Conservation (phyloP, 2,888 invertebrate species). For the Drosophila pegasa region DNA sequence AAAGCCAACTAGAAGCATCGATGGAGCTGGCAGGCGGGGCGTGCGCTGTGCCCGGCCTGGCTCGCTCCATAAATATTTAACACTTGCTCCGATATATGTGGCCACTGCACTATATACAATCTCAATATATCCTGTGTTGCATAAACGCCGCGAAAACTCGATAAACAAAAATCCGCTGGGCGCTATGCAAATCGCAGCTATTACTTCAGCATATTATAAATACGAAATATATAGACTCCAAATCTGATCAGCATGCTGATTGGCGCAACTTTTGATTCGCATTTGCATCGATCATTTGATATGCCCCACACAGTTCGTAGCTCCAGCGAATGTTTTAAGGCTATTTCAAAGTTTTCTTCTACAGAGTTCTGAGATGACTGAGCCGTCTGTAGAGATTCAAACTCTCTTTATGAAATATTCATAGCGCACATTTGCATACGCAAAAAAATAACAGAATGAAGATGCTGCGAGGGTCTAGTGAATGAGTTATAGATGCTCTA, state of each 20-base stretch:
- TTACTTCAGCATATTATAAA: conserved; percentile 75
- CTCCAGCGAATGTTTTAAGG: conserved; percentile 2
- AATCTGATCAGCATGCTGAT: conserved; percentile 14
- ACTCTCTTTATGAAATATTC: conserved; percentile 34
- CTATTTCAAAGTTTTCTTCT: neutral
- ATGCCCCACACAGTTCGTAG: conserved; percentile 10
- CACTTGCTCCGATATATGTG: conserved; percentile 34
- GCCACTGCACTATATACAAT: conserved; percentile 43
- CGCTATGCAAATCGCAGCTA: conserved; percentile 52
- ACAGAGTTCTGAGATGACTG: no score
- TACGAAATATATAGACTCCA: conserved; percentile 53
- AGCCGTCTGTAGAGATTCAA: neutral
- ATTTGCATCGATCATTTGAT: conserved; percentile 59
- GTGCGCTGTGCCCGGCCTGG: conserved; percentile 14
- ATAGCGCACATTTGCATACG: conserved; percentile 37
- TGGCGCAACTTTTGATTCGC: conserved; percentile 2
- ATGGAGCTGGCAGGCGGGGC: conserved; percentile 1
- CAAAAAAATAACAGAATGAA: conserved; percentile 9
- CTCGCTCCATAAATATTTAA: conserved; percentile 57
- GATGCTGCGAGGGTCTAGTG: neutral
- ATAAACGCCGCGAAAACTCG: conserved; percentile 53
- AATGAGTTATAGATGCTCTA: conserved; percentile 10
- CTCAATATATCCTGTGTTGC: conserved; percentile 65
- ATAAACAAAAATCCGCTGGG: conserved; percentile 25
- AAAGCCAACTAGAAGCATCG: conserved; percentile 9